Percentiles rank a stretch among this genome's conserved stretches.
Evolutionary conservation across 2,797 vertebrate species (phyloP).

Genomic region (Eutrigla gurnardus): DNA sequence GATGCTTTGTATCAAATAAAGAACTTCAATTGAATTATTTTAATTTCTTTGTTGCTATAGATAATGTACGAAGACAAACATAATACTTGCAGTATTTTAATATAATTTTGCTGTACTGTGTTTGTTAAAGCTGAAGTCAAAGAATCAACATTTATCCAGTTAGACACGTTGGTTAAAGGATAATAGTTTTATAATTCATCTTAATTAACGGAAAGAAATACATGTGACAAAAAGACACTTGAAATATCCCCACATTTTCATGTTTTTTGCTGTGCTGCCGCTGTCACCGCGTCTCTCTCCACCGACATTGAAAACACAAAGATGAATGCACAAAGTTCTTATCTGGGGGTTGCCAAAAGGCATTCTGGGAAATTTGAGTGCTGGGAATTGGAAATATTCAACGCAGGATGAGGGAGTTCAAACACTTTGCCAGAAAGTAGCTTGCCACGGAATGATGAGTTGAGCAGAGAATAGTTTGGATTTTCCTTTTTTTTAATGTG

Average conservation of each 20-base stretch:
- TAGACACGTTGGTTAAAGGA: not conserved
- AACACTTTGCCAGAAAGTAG: conserved; percentile 22
- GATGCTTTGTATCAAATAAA: too few relatives aligned
- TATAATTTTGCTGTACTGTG: not conserved
- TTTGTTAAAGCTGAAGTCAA: conserved; percentile 1
- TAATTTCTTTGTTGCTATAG: not conserved
- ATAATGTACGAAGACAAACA: not conserved
- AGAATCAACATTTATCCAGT: not conserved
- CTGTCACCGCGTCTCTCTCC: conserved; percentile 10
- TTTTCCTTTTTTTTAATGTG: conserved; percentile 54
- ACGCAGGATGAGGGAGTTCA: not conserved
- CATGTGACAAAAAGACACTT: not conserved
- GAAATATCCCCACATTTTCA: too few relatives aligned
- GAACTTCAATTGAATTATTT: too few relatives aligned
- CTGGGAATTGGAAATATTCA: conserved; percentile 7
- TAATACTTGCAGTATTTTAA: not conserved
- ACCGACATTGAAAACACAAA: conserved; percentile 32
- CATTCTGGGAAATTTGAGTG: conserved; percentile 14
- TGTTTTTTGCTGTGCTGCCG: not conserved
- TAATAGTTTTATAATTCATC: not conserved
- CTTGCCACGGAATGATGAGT: conserved; percentile 17
- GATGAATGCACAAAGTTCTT: conserved; percentile 1
- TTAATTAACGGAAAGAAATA: not conserved
- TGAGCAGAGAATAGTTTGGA: conserved; percentile 34
- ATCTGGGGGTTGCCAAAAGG: conserved; percentile 12